Evolutionary conservation across 2,113 vertebrate genomes (phyloP).

Genomic region (Meles meles): DNA sequence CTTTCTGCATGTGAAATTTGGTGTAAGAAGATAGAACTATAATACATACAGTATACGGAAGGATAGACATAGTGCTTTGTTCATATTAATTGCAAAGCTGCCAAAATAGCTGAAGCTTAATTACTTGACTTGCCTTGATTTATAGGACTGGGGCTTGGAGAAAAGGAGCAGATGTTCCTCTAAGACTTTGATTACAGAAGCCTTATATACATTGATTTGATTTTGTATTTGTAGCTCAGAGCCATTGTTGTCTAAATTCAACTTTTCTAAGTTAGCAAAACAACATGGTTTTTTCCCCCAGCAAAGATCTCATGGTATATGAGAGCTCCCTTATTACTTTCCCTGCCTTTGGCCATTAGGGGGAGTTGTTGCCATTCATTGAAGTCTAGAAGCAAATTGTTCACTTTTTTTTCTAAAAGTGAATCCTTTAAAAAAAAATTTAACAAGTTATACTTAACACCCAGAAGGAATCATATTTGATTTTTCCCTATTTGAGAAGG

Average conservation of each 20-base stretch:
- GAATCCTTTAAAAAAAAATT: background rate
- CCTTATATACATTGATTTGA: conserved; percentile 59
- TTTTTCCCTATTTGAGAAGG: conserved; percentile 9
- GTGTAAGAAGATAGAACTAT: conserved; percentile 43
- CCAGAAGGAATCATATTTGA: background rate
- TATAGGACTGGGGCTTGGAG: conserved; percentile 44
- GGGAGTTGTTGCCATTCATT: conserved; percentile 43
- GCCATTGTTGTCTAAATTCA: conserved; percentile 34
- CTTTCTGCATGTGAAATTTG: conserved; percentile 76
- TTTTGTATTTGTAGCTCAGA: conserved; percentile 57
- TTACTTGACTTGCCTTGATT: conserved; percentile 60
- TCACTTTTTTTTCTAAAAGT: conserved; percentile 4
- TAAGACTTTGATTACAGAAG: conserved; percentile 62
- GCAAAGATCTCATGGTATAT: background rate
- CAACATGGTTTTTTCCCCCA: background rate
- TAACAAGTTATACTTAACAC: background rate
- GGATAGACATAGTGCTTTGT: conserved; percentile 43
- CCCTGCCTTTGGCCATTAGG: conserved; percentile 54
- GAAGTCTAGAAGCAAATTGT: background rate
- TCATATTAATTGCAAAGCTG: conserved; percentile 49
- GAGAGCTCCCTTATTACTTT: background rate
- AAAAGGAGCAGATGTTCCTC: conserved; percentile 54
- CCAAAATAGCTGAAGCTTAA: conserved; percentile 59
- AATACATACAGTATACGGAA: background rate
- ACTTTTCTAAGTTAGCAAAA: conserved; percentile 44